Evolutionary conservation across 2,888 invertebrate genomes (phyloP).

Genomic region (Sisyra terminalis): DNA sequence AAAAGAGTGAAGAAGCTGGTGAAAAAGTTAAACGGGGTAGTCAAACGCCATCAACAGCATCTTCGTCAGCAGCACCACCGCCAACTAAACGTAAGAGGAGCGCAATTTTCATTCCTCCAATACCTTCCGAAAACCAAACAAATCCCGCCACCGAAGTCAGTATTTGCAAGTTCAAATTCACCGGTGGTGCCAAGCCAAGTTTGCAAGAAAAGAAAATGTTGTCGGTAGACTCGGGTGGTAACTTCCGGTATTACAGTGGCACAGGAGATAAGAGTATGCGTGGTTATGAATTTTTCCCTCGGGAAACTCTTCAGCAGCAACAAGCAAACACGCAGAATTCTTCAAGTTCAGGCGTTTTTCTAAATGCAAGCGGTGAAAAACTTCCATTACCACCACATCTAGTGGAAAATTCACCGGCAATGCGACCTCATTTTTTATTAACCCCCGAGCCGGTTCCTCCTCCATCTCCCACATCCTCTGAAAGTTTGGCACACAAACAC

Average conservation of each 20-base stretch:
- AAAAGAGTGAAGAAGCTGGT: background rate
- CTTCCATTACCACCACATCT: constrained; percentile 21
- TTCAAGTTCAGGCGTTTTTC: constrained; percentile 31
- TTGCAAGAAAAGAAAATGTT: constrained; percentile 85
- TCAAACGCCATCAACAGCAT: background rate
- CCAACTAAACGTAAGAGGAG: constrained; percentile 60
- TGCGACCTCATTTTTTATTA: constrained; percentile 17
- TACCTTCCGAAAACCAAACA: constrained; percentile 54
- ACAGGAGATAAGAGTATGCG: constrained; percentile 66
- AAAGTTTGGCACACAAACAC: constrained; percentile 22
- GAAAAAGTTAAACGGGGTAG: constrained; percentile 27
- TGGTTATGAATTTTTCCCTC: constrained; percentile 60
- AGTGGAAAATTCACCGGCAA: constrained; percentile 8
- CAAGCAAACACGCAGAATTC: constrained; percentile 31
- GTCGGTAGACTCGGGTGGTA: constrained; percentile 77
- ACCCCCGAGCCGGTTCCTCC: constrained; percentile 14
- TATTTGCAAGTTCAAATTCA: constrained; percentile 88
- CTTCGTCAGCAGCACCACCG: constrained; percentile 14
- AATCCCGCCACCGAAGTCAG: constrained; percentile 73
- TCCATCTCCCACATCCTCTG: constrained; percentile 18
- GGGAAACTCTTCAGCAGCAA: constrained; percentile 49
- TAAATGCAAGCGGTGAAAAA: constrained; percentile 35
- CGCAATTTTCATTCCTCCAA: constrained; percentile 71
- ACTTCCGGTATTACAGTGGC: constrained; percentile 74
- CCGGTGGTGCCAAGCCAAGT: constrained; percentile 77